Conservation (phyloP, 2,888 invertebrate species). For the Matsumyia berberina region DNA sequence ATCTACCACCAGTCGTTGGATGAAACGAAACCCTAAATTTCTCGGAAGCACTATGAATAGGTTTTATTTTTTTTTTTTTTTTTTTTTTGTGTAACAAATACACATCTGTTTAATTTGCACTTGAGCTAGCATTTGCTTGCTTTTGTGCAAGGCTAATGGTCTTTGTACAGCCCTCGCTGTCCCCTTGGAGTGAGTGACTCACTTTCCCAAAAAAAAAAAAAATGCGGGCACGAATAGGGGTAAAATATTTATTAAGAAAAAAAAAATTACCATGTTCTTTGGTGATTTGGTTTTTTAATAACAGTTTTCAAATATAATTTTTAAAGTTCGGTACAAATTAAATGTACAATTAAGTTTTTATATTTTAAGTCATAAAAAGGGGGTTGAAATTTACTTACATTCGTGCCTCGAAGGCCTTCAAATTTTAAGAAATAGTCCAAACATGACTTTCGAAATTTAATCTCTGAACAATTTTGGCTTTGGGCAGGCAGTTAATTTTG, state of each 20-base stretch:
- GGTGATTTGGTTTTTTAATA: conserved; percentile 44
- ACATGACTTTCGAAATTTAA: conserved; percentile 36
- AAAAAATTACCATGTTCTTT: conserved; percentile 18
- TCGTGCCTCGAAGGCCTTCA: conserved; percentile 39
- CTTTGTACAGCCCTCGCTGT: conserved; percentile 26
- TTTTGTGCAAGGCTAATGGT: conserved; percentile 62
- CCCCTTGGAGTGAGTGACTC: conserved; percentile 43
- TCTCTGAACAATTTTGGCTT: conserved; percentile 10
- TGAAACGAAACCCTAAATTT: conserved; percentile 28
- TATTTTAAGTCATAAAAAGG: background rate
- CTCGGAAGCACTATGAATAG: conserved; percentile 10
- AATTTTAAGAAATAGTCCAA: background rate
- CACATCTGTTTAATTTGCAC: conserved; percentile 73
- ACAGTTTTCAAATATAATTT: conserved; percentile 26
- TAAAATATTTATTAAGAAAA: conserved; percentile 32
- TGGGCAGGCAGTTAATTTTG: conserved; percentile 20
- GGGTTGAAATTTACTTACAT: conserved; percentile 20
- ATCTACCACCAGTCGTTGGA: conserved; percentile 6
- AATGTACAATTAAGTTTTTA: conserved; percentile 47
- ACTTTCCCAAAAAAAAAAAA: conserved; percentile 54
- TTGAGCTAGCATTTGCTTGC: conserved; percentile 46
- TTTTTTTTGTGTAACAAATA: conserved; percentile 40
- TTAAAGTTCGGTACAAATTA: background rate
- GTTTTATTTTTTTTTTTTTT: conserved; percentile 4
- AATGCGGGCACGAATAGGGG: conserved; percentile 45